Percentiles rank a stretch among this genome's conserved stretches.
phyloP scores from a whole-genome alignment of 2,888 invertebrate species.

The Germaria angustata region DNA sequence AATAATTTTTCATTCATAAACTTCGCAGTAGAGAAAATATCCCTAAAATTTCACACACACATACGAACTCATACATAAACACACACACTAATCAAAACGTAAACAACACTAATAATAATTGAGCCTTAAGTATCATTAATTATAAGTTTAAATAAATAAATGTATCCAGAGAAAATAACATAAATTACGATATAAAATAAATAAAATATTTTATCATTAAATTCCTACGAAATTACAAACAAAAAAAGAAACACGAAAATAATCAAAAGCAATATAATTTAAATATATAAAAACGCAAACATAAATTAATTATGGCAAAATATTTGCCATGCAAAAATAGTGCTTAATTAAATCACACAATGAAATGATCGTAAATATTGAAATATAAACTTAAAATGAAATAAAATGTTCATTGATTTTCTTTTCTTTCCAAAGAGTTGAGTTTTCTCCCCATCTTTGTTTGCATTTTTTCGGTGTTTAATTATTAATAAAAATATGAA shows the following conservation, averaged over 20 bases:
- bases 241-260: constrained; percentile 8
- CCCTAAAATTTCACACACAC: too few relatives aligned
- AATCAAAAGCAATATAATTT: constrained; percentile 37
- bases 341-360: constrained; percentile 16
- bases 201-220: not conserved
- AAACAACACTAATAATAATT: constrained; percentile 26
- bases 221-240: constrained; percentile 26
- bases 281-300: not conserved
- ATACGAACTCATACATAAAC: not conserved
- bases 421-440: not conserved
- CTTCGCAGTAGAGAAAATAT: too few relatives aligned
- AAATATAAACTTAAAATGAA: constrained; percentile 33
- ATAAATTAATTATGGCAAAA: constrained; percentile 18
- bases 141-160: constrained; percentile 48
- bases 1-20: too few relatives aligned
- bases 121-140: constrained; percentile 50
- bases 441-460: constrained; percentile 2
- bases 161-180: not conserved
- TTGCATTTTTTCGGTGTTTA: constrained; percentile 15
- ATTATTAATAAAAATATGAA: constrained; percentile 25
- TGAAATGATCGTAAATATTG: constrained; percentile 9
- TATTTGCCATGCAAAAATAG: not conserved
- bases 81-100: not conserved
- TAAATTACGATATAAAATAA: not conserved
- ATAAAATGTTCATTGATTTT: constrained; percentile 24